Percentiles rank a stretch among this genome's conserved stretches.
Conservation (phyloP, 2,888 invertebrate species). For the Polydrusus cervinus region DNA sequence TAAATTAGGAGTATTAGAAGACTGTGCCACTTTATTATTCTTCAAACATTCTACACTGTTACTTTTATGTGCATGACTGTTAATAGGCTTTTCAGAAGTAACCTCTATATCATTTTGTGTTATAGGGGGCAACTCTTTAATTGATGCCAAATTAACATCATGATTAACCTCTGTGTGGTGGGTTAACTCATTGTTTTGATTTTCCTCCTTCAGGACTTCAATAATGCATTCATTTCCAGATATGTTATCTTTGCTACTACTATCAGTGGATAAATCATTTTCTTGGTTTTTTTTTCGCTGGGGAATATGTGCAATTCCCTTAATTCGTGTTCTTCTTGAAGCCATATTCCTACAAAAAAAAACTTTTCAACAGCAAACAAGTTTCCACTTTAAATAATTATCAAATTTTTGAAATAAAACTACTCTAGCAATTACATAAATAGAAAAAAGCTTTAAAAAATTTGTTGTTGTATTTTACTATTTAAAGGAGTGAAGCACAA, state of each 20-base stretch:
- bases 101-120: not conserved
- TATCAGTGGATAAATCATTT: not conserved
- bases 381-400: not conserved
- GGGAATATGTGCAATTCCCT: slow-evolving; percentile 82
- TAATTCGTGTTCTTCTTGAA: slow-evolving; percentile 81
- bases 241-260: not conserved
- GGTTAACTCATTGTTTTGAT: not conserved
- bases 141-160: not conserved
- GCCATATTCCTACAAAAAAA: slow-evolving; percentile 72
- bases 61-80: not conserved
- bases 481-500: too few species aligned
- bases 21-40: not conserved
- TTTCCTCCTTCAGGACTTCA: not conserved
- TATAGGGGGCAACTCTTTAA: not conserved
- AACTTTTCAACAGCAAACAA: slow-evolving; percentile 3
- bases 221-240: not conserved
- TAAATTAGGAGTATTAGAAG: not conserved
- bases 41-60: not conserved
- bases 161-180: too few species aligned
- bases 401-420: too few species aligned
- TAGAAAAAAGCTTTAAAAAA: too few species aligned
- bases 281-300: slow-evolving; percentile 70
- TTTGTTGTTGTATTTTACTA: too few species aligned
- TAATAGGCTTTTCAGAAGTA: not conserved
- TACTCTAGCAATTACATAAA: too few species aligned